Conservation (phyloP, 2,797 vertebrate genomes). For the Gymnocypris eckloni region DNA sequence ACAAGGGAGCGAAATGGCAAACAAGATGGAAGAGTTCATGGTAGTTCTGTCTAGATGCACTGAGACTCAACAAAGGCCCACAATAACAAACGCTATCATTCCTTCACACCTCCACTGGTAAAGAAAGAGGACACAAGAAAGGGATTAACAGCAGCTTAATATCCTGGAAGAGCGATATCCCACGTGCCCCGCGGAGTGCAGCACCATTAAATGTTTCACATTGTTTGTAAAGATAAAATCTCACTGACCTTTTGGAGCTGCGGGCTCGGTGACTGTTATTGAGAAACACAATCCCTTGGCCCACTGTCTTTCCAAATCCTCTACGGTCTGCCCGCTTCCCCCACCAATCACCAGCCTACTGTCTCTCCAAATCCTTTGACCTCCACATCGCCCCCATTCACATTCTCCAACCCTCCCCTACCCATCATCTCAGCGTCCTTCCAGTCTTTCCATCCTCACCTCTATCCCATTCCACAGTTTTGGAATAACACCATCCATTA, state of each 20-base stretch:
- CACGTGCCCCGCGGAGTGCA: conserved; percentile 52
- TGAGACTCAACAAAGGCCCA: conserved; percentile 46
- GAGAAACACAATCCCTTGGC: conserved; percentile 56
- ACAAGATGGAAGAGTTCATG: conserved; percentile 15
- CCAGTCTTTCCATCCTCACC: conserved; percentile 47
- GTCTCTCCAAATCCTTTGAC: conserved; percentile 65
- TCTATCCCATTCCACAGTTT: conserved; percentile 36
- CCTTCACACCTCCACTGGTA: conserved; percentile 52
- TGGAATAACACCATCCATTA: conserved; percentile 23
- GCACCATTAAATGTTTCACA: conserved; percentile 67
- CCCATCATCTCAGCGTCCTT: conserved; percentile 45
- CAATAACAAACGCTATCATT: conserved; percentile 48
- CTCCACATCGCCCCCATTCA: conserved; percentile 59
- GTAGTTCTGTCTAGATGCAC: conserved; percentile 35
- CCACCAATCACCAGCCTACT: conserved; percentile 50
- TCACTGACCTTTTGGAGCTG: conserved; percentile 74
- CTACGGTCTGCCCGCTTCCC: conserved; percentile 53
- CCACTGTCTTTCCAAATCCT: conserved; percentile 69
- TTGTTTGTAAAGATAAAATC: conserved; percentile 79
- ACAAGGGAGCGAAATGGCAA: background rate
- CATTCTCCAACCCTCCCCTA: conserved; percentile 37
- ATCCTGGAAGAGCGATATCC: conserved; percentile 45
- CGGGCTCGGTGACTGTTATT: conserved; percentile 61
- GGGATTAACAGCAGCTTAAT: conserved; percentile 70
- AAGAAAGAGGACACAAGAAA: conserved; percentile 59